Conservation (phyloP, 2,888 invertebrate species). For the Dynastes grantii region DNA sequence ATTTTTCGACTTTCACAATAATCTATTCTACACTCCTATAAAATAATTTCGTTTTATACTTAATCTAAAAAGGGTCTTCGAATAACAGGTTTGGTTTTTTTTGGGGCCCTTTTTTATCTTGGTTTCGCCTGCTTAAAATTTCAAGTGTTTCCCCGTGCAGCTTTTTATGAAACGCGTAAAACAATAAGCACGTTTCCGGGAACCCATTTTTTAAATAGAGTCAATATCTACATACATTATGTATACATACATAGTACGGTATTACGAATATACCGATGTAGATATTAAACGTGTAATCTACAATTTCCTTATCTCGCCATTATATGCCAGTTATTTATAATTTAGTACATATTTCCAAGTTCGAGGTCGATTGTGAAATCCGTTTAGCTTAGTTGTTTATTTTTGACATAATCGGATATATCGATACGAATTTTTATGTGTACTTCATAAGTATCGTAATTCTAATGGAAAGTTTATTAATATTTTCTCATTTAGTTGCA, state of each 20-base stretch:
- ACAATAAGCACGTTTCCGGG: conserved; percentile 15
- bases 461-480: too few species aligned
- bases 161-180: conserved; percentile 21
- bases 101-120: neutral
- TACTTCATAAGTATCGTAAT: too few species aligned
- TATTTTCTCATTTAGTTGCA: too few species aligned
- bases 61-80: neutral
- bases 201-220: neutral
- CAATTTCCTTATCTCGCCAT: conserved; percentile 12
- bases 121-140: neutral
- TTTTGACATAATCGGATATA: conserved; percentile 11
- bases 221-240: neutral
- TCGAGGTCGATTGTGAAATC: conserved; percentile 37
- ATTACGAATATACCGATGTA: neutral
- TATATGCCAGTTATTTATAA: conserved; percentile 26
- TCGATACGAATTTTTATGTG: neutral
- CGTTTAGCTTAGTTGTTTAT: conserved; percentile 10
- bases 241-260: neutral
- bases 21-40: too few species aligned
- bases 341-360: conserved; percentile 26
- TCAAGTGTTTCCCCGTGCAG: conserved; percentile 18
- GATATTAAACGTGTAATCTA: neutral
- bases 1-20: too few species aligned
- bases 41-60: too few species aligned
- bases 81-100: neutral